These are phyloP conservation scores for Ciconia maguari DNA, from an alignment of 2,113 vertebrate genomes.

Conservation along the genomic window DNA sequence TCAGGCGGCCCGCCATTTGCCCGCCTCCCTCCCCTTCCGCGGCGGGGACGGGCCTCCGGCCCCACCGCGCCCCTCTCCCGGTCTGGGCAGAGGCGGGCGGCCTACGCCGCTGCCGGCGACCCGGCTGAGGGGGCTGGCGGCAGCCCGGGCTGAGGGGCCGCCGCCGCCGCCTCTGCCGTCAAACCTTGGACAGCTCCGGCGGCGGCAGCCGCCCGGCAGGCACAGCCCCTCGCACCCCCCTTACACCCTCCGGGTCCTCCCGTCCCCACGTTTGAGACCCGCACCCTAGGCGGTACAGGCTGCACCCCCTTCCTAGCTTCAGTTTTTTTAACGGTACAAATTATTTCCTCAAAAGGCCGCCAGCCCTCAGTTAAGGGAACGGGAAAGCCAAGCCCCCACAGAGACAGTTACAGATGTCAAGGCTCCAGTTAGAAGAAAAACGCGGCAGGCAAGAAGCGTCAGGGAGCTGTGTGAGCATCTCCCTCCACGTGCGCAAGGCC, in stretches of 20 bases:
- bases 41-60: not conserved
- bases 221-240: not conserved
- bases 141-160: not conserved
- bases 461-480: not conserved
- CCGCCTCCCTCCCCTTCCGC: not conserved
- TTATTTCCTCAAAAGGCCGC: not conserved
- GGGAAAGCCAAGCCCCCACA: not conserved
- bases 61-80: not conserved
- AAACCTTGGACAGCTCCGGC: not conserved
- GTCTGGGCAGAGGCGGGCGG: not conserved
- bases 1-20: not conserved
- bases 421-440: not conserved
- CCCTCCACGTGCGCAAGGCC: not conserved
- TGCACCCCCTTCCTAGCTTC: not conserved
- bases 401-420: accelerated
- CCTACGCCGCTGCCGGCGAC: not conserved
- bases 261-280: not conserved
- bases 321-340: too few relatives aligned
- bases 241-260: accelerated
- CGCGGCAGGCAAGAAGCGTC: accelerated
- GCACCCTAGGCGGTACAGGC: not conserved
- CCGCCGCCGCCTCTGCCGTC: too few relatives aligned
- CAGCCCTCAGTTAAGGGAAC: not conserved
- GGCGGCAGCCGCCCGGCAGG: not conserved
- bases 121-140: too few relatives aligned